Percentiles rank a stretch among this genome's conserved stretches.
Conservation (phyloP, 2,888 invertebrate genomes). For the Gryllus longicercus region DNA sequence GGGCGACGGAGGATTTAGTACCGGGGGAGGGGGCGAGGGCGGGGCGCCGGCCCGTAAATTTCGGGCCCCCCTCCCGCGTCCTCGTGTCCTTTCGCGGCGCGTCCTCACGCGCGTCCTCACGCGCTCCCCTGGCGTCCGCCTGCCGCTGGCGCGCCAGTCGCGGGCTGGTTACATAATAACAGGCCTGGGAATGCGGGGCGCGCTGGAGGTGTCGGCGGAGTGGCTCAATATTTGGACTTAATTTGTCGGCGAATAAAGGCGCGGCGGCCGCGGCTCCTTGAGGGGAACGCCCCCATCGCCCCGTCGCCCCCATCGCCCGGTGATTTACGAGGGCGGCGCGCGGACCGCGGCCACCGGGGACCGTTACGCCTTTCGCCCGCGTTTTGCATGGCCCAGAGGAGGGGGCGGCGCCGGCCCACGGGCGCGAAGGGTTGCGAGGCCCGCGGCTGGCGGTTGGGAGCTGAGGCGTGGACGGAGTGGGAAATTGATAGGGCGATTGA, state of each 20-base stretch:
- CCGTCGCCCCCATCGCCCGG: neutral
- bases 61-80: neutral
- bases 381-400: neutral
- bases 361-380: neutral
- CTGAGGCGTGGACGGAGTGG: too few species aligned
- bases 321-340: conserved; percentile 6
- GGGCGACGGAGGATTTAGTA: conserved; percentile 6
- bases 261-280: neutral
- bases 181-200: conserved; percentile 4
- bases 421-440: too few species aligned
- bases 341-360: neutral
- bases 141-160: neutral
- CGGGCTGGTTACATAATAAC: conserved; percentile 5
- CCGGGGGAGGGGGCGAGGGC: neutral
- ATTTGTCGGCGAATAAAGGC: conserved; percentile 17
- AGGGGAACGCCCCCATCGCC: neutral
- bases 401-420: too few species aligned
- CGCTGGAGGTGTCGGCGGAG: neutral
- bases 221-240: conserved; percentile 17
- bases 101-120: neutral
- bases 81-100: neutral
- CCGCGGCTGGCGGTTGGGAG: too few species aligned
- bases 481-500: too few species aligned
- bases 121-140: neutral
- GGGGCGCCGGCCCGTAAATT: conserved; percentile 8